A percentile compares a stretch with the other conserved stretches of the same genome.
phyloP scores from a whole-genome alignment of 2,113 vertebrate species.

The Numida meleagris region DNA sequence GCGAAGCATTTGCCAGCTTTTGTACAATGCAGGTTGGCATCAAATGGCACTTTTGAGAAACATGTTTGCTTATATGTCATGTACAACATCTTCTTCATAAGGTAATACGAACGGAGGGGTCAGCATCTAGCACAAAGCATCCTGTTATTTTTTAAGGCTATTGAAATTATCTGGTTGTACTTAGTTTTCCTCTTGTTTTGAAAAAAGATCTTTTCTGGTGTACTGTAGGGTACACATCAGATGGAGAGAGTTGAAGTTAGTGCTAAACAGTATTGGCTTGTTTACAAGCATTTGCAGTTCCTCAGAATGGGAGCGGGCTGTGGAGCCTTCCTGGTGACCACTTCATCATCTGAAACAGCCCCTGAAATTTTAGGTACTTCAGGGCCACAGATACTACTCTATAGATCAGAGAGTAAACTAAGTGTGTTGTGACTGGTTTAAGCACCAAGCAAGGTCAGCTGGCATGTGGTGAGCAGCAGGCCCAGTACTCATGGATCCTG shows the following conservation, averaged over 20 bases:
- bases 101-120: background rate
- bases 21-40: background rate
- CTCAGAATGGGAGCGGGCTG: background rate
- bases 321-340: background rate
- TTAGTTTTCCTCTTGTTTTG: background rate
- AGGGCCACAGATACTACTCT: too few relatives aligned
- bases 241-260: background rate
- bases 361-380: background rate
- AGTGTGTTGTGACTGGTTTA: background rate
- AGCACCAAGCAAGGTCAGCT: background rate
- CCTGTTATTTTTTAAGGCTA: background rate
- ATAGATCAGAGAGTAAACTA: background rate
- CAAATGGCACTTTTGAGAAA: background rate
- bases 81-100: background rate
- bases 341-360: background rate
- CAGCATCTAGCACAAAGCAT: background rate
- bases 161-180: background rate
- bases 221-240: background rate
- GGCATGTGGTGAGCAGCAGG: background rate
- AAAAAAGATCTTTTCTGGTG: background rate
- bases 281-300: slow-evolving; percentile 6
- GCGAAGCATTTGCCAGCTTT: background rate
- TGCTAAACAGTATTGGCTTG: background rate
- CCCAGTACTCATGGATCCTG: background rate
- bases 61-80: background rate